Conservation (phyloP, 2,113 vertebrate species). For the Tetrax tetrax region DNA sequence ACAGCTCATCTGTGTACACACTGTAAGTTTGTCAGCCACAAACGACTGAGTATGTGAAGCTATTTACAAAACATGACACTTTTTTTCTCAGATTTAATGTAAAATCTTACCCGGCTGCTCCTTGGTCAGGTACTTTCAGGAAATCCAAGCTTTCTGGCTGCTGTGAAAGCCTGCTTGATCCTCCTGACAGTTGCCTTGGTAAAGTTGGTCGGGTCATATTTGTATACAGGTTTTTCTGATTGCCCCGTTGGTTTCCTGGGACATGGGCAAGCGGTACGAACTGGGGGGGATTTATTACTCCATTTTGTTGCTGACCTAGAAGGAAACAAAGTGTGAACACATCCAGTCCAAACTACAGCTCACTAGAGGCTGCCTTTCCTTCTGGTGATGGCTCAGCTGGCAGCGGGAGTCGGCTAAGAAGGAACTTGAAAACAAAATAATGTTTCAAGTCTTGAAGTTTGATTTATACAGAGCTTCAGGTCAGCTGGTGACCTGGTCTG, state of each 20-base stretch:
- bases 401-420: neutral
- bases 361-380: too few species aligned
- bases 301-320: constrained; percentile 89
- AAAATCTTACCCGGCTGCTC: constrained; percentile 93
- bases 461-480: neutral
- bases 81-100: neutral
- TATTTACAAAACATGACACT: neutral
- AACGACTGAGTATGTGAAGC: neutral
- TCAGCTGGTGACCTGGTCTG: rapidly evolving
- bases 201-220: constrained; percentile 79
- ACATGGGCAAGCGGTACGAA: constrained; percentile 71
- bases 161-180: constrained; percentile 74
- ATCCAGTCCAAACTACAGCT: neutral
- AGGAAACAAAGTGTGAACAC: neutral
- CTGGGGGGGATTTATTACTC: constrained; percentile 76
- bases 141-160: constrained; percentile 89
- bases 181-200: constrained; percentile 77
- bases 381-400: neutral
- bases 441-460: neutral
- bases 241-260: constrained; percentile 66
- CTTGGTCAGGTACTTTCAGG: constrained; percentile 93
- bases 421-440: neutral
- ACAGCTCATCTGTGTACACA: neutral
- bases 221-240: constrained; percentile 73
- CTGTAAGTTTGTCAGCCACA: neutral